Percentiles rank a stretch among this genome's conserved stretches.
These are phyloP conservation scores for Fopius arisanus DNA, from an alignment of 1,140 invertebrate genomes.

Conservation along the genomic window DNA sequence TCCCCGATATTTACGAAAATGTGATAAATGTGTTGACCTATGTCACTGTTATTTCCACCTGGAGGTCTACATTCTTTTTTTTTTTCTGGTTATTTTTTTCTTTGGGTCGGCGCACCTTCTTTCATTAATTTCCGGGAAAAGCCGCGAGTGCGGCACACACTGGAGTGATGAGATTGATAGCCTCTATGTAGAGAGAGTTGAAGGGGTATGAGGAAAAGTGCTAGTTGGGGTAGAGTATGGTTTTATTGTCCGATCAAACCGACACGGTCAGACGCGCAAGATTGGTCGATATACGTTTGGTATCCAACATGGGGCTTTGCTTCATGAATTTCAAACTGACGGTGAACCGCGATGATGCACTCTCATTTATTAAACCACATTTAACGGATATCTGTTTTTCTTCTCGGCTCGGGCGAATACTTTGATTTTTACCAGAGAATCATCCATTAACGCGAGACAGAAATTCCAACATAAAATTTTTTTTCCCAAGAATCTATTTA, in stretches of 20 bases:
- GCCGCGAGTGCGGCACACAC: background rate
- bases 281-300: conserved; percentile 8
- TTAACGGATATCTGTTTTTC: conserved; percentile 13
- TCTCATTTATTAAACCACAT: conserved; percentile 13
- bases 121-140: conserved; percentile 6
- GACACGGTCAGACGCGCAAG: background rate
- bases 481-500: no score
- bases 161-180: conserved; percentile 12
- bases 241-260: background rate
- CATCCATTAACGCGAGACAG: background rate
- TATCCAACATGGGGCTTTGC: background rate
- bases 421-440: background rate
- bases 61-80: background rate
- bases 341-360: conserved; percentile 11
- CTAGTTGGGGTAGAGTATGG: conserved; percentile 14
- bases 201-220: background rate
- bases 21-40: background rate
- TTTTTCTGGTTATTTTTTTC: background rate
- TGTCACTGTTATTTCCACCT: background rate
- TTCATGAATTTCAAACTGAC: background rate
- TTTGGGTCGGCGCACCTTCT: background rate
- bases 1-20: background rate
- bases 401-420: background rate
- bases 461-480: no score
- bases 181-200: background rate